Conservation (phyloP, 2,888 invertebrate species). For the Drosophila mayaguana region DNA sequence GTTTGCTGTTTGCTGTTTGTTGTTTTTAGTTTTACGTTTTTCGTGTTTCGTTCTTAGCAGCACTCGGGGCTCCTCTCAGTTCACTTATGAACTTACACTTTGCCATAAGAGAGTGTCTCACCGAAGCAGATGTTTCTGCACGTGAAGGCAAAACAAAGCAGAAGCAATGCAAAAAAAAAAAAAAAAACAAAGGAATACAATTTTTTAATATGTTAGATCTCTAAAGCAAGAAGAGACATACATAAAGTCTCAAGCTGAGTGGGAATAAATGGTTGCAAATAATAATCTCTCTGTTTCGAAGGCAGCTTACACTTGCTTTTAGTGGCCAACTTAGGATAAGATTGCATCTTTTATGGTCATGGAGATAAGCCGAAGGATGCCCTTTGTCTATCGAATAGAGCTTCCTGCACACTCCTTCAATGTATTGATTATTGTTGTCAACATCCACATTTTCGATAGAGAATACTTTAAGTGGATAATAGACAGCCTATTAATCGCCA, state of each 20-base stretch:
- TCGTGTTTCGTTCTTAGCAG: slow-evolving; percentile 22
- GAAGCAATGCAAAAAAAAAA: background rate
- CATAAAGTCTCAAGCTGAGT: background rate
- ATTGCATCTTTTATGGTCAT: background rate
- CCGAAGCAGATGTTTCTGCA: slow-evolving; percentile 2
- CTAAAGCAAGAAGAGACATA: background rate
- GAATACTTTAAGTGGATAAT: no score
- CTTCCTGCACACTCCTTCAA: no score
- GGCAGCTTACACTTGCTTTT: background rate
- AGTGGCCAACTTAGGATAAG: background rate
- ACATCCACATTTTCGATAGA: no score
- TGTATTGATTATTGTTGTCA: no score
- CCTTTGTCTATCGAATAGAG: no score
- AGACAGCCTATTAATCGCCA: no score
- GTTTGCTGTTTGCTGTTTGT: background rate
- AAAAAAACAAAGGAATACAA: background rate
- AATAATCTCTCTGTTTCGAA: background rate
- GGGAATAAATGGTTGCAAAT: background rate
- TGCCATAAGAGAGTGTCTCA: background rate
- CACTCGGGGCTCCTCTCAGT: slow-evolving; percentile 19
- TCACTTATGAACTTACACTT: slow-evolving; percentile 40
- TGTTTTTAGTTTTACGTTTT: slow-evolving; percentile 17
- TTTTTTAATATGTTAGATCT: background rate
- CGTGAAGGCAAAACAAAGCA: background rate
- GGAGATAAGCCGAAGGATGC: background rate